Conservation (phyloP, 2,797 vertebrate genomes). For the Sebastes oblongus region DNA sequence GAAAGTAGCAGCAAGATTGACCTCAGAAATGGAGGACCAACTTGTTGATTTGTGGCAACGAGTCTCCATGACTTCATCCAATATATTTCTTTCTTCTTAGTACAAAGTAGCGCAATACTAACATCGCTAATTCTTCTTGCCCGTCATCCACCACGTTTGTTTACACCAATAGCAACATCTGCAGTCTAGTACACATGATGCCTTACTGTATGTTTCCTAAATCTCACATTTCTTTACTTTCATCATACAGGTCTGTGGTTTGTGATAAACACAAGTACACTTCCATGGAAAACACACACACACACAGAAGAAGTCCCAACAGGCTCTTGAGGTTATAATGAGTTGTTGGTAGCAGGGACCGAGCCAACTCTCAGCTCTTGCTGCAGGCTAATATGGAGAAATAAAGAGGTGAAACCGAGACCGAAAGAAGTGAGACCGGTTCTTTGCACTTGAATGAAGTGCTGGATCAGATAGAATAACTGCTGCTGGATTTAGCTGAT, state of each 20-base stretch:
- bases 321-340: conserved; percentile 30
- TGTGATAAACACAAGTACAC: neutral
- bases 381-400: conserved; percentile 9
- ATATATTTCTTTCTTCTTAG: too few species aligned
- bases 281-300: neutral
- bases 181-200: neutral
- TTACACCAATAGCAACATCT: neutral
- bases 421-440: conserved; percentile 54
- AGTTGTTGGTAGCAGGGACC: neutral
- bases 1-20: too few species aligned
- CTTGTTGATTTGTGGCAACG: too few species aligned
- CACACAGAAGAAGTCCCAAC: conserved; percentile 34
- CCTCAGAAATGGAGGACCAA: too few species aligned
- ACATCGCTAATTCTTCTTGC: too few species aligned
- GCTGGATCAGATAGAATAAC: conserved; percentile 5
- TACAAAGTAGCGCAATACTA: too few species aligned
- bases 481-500: conserved; percentile 1
- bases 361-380: conserved; percentile 13
- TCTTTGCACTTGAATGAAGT: conserved; percentile 35
- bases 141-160: too few species aligned
- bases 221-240: neutral
- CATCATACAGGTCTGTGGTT: neutral
- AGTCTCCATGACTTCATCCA: too few species aligned
- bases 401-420: conserved; percentile 58
- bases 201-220: neutral